These are phyloP conservation scores for Chelonoidis abingdonii DNA, from an alignment of 2,113 vertebrate genomes.

Conservation along the genomic window DNA sequence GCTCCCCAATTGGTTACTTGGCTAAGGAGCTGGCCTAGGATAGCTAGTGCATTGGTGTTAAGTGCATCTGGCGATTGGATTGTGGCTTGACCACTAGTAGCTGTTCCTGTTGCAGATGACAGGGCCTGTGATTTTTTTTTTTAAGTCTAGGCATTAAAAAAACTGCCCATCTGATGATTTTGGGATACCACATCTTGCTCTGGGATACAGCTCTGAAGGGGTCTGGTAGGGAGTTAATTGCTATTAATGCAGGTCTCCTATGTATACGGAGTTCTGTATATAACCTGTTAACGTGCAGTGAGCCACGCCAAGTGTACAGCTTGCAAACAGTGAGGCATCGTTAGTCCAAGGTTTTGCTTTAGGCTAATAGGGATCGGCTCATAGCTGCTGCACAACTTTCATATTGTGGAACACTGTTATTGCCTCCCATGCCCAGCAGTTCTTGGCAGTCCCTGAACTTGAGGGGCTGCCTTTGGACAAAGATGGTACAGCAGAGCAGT, in stretches of 20 bases:
- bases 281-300: neutral
- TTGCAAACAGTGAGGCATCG: neutral
- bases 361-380: neutral
- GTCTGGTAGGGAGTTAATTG: neutral
- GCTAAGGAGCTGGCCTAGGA: neutral
- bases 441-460: neutral
- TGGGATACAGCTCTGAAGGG: neutral
- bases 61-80: neutral
- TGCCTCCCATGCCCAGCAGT: neutral
- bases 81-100: neutral
- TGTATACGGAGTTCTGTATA: neutral
- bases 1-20: neutral
- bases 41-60: neutral
- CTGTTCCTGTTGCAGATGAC: neutral
- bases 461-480: neutral
- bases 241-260: neutral
- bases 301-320: neutral
- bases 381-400: neutral
- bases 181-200: neutral
- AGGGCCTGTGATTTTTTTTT: neutral
- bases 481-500: neutral
- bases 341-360: neutral
- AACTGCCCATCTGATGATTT: neutral
- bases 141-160: neutral
- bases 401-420: neutral